Percentiles rank a stretch among this genome's conserved stretches.
These are phyloP conservation scores for Bombus pyrosoma DNA, from an alignment of 1,140 invertebrate species.

Conservation along the genomic window DNA sequence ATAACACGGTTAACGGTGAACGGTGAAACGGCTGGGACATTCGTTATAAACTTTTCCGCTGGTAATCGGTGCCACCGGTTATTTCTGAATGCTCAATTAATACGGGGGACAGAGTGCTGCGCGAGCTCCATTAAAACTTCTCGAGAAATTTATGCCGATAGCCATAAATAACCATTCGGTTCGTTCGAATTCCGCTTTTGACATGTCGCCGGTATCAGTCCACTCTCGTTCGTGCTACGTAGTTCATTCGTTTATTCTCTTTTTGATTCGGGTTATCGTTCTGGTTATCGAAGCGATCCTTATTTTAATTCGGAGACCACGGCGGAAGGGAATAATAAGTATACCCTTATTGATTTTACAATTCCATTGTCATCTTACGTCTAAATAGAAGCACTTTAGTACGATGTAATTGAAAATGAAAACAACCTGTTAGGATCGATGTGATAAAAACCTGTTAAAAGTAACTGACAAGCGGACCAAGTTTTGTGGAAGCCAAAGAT, in stretches of 20 bases:
- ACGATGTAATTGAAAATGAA: no score
- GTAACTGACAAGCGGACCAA: no score
- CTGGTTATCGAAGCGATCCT: no score
- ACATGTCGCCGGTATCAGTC: neutral
- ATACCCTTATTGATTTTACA: no score
- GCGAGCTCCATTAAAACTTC: slow-evolving; percentile 5
- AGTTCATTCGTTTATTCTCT: neutral
- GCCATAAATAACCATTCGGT: slow-evolving; percentile 11
- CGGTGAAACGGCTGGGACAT: slow-evolving; percentile 36
- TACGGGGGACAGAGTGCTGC: neutral
- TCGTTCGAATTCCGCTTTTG: neutral
- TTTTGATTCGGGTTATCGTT: neutral
- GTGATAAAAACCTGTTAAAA: no score
- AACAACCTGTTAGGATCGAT: no score
- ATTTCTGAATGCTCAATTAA: slow-evolving; percentile 34
- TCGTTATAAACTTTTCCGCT: slow-evolving; percentile 55
- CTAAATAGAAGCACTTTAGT: no score
- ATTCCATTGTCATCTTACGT: no score
- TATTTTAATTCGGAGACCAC: neutral
- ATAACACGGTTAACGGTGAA: slow-evolving; percentile 50
- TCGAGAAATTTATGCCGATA: slow-evolving; percentile 6
- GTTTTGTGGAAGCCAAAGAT: no score
- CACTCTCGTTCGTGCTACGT: neutral
- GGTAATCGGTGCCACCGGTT: slow-evolving; percentile 44
- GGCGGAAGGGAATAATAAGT: no score